Conservation (phyloP, 2,888 invertebrate genomes). For the Volucella zonaria region DNA sequence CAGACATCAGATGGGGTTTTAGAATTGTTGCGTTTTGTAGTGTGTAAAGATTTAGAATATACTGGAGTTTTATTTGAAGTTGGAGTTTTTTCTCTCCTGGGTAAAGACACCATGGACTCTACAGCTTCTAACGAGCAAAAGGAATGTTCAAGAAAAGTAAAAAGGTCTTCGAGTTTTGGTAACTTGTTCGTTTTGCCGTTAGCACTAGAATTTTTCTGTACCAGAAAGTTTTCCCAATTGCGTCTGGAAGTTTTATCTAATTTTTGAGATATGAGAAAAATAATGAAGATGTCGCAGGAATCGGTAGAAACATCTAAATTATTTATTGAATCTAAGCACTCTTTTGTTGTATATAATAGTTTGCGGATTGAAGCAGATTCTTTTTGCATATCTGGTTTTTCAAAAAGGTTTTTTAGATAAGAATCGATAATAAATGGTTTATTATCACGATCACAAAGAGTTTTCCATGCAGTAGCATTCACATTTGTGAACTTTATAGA, state of each 20-base stretch:
- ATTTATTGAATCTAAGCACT: no score
- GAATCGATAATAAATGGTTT: no score
- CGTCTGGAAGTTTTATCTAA: conserved; percentile 11
- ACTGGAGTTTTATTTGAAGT: background rate
- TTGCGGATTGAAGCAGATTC: no score
- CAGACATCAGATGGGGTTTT: no score
- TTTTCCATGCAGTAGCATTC: no score
- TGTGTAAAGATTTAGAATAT: background rate
- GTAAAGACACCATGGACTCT: background rate
- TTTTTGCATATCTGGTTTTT: no score
- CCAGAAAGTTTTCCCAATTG: conserved; percentile 20
- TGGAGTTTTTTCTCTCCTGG: no score
- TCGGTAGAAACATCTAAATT: no score
- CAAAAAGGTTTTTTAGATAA: no score
- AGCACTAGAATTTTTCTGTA: conserved; percentile 14
- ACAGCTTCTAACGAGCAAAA: conserved; percentile 16
- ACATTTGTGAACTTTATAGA: no score
- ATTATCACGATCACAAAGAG: no score
- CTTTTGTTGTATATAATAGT: no score
- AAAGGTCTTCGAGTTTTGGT: conserved; percentile 10
- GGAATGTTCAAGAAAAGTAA: background rate
- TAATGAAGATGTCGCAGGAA: conserved; percentile 16
- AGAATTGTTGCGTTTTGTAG: background rate
- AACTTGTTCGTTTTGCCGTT: conserved; percentile 1
- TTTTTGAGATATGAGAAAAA: conserved; percentile 28